Percentiles rank a stretch among this genome's conserved stretches.
These are phyloP conservation scores for Heliconius eleuchia DNA, from an alignment of 1,140 invertebrate genomes.

Conservation along the genomic window DNA sequence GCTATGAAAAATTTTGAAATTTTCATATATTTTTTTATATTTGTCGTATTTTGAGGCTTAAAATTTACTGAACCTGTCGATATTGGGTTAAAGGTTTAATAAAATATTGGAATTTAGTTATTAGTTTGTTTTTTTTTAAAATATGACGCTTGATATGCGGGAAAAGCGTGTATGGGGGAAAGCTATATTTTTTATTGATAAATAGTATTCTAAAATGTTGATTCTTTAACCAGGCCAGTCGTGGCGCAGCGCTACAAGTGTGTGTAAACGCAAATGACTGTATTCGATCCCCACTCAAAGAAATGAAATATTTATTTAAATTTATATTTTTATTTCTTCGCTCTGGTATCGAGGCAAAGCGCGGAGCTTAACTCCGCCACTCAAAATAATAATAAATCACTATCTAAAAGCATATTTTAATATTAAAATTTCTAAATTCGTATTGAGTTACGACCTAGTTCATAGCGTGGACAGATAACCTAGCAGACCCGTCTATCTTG, in stretches of 20 bases:
- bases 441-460: constrained; percentile 13
- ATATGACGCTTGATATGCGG: no score
- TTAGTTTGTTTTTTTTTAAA: no score
- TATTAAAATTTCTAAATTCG: neutral
- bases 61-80: neutral
- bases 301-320: no score
- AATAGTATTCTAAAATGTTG: no score
- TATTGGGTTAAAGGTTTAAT: neutral
- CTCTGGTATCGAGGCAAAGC: neutral
- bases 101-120: neutral
- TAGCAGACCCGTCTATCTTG: constrained; percentile 5
- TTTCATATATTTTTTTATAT: neutral
- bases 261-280: no score
- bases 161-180: no score
- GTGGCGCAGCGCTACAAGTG: no score
- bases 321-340: neutral
- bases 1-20: neutral
- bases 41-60: constrained; percentile 7
- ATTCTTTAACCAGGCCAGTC: no score
- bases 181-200: no score
- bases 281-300: no score
- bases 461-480: neutral
- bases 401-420: neutral
- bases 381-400: no score
- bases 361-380: neutral